phyloP scores from a whole-genome alignment of 2,888 invertebrate genomes.

The Diploptera punctata region DNA sequence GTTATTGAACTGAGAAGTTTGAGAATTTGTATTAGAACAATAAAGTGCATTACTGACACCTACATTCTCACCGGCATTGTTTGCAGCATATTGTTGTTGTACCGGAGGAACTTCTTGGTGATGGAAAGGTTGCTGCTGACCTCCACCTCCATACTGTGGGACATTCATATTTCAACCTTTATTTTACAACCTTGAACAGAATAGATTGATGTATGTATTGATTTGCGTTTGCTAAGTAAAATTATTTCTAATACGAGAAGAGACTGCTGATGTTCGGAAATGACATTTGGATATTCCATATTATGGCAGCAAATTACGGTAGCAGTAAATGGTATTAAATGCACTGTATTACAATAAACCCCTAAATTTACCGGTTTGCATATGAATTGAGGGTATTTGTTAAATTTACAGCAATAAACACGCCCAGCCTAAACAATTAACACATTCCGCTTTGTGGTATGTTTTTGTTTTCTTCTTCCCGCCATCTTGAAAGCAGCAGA shows the following conservation, averaged over 20 bases:
- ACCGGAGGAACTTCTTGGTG: constrained; percentile 24
- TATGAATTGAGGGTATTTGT: background rate
- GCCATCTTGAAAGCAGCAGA: constrained; percentile 2
- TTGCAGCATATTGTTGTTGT: constrained; percentile 29
- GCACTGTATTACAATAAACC: background rate
- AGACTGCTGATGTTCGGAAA: background rate
- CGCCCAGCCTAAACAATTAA: background rate
- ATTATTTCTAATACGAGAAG: background rate
- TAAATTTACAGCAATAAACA: background rate
- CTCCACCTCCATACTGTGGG: constrained; percentile 31
- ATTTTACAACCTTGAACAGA: background rate
- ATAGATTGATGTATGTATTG: background rate
- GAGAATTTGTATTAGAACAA: constrained; percentile 20
- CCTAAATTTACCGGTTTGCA: background rate
- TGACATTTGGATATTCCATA: background rate
- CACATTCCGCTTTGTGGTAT: background rate
- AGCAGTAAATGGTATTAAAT: background rate
- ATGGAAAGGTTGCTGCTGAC: background rate
- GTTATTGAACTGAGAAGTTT: background rate
- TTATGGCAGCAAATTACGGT: background rate
- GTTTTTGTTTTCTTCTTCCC: constrained; percentile 15
- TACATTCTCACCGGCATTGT: constrained; percentile 27
- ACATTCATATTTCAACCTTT: constrained; percentile 28
- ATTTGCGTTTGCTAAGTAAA: background rate
- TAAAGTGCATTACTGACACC: constrained; percentile 32